These are phyloP conservation scores for Falco rusticolus DNA, from an alignment of 2,797 vertebrate genomes.

Conservation along the genomic window DNA sequence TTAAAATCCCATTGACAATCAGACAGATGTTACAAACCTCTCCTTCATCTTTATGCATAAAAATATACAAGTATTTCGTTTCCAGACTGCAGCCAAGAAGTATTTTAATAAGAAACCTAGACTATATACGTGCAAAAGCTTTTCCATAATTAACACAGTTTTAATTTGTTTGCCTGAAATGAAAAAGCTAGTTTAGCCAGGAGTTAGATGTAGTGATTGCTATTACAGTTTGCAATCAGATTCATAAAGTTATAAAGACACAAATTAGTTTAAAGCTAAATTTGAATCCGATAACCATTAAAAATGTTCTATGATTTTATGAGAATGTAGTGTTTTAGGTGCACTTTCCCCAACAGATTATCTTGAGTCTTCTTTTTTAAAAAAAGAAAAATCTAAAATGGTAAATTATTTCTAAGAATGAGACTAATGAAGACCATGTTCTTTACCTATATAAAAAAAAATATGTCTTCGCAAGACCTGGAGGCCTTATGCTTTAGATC, in stretches of 20 bases:
- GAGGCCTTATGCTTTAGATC: neutral
- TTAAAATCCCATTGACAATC: slow-evolving; percentile 4
- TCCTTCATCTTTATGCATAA: neutral
- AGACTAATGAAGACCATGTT: neutral
- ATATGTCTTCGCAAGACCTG: neutral
- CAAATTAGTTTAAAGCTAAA: neutral
- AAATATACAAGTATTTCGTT: neutral
- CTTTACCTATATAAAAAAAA: neutral
- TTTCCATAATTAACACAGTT: slow-evolving; percentile 28
- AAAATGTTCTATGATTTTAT: neutral
- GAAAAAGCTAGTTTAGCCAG: slow-evolving; percentile 6
- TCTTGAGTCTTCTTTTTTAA: neutral
- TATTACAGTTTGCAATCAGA: neutral
- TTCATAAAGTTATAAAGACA: neutral
- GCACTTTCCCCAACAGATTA: neutral
- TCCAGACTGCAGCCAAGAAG: neutral
- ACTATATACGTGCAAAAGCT: neutral
- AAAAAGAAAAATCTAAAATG: neutral
- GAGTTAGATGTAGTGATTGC: neutral
- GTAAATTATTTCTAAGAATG: neutral
- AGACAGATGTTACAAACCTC: slow-evolving; percentile 10
- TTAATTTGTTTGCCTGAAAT: slow-evolving; percentile 47
- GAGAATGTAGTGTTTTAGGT: neutral
- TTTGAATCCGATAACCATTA: neutral
- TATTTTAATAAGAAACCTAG: slow-evolving; percentile 9